phyloP scores from a whole-genome alignment of 2,797 vertebrate genomes.

The Peromyscus melanophrys region DNA sequence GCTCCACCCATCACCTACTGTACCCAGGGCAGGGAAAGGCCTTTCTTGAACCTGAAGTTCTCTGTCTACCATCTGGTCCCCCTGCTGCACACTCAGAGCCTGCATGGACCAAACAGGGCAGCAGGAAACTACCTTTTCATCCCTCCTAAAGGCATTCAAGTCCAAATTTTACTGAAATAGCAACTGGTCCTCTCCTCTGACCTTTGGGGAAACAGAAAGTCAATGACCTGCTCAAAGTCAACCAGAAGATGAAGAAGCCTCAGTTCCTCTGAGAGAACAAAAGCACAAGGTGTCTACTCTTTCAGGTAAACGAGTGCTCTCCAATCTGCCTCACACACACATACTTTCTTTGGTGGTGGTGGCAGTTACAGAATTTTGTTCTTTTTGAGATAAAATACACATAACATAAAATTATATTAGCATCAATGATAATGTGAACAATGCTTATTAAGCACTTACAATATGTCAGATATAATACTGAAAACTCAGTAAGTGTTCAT shows the following conservation, averaged over 20 bases:
- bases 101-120: neutral
- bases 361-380: neutral
- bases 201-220: neutral
- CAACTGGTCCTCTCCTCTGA: neutral
- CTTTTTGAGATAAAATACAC: neutral
- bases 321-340: neutral
- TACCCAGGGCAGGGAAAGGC: neutral
- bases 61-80: neutral
- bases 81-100: neutral
- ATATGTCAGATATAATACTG: conserved; percentile 27
- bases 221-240: conserved; percentile 2
- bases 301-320: neutral
- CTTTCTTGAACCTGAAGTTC: neutral
- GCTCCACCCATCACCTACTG: neutral
- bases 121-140: neutral
- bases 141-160: conserved; percentile 12
- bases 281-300: neutral
- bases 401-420: neutral
- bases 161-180: neutral
- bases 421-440: neutral
- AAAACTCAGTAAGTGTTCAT: neutral
- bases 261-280: neutral
- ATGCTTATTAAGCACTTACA: neutral
- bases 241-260: conserved; percentile 3
- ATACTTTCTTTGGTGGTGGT: neutral